Evolutionary conservation across 1,140 invertebrate genomes (phyloP).

Genomic region (Aporrectodea caliginosa): DNA sequence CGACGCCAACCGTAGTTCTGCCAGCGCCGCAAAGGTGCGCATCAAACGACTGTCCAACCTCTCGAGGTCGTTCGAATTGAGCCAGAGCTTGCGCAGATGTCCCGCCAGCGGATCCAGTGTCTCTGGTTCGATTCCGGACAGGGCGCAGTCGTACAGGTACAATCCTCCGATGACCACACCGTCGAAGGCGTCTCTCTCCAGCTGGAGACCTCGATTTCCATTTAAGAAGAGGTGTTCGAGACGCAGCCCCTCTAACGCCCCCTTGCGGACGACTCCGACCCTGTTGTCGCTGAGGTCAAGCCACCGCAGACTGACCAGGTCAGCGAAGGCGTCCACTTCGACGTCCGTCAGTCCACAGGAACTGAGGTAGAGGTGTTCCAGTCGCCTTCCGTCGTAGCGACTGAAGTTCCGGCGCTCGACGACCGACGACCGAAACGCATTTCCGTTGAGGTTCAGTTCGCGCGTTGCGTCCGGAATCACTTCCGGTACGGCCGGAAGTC

Average conservation of each 20-base stretch:
- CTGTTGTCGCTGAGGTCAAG: conserved; percentile 52
- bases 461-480: conserved; percentile 46
- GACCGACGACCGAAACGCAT: conserved; percentile 43
- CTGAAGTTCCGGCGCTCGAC: conserved; percentile 47
- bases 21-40: conserved; percentile 44
- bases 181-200: conserved; percentile 45
- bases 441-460: conserved; percentile 50
- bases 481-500: conserved; percentile 44
- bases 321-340: conserved; percentile 47
- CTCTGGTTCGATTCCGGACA: conserved; percentile 42
- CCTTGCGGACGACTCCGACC: conserved; percentile 45
- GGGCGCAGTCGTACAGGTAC: conserved; percentile 49
- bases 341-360: conserved; percentile 51
- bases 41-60: conserved; percentile 42
- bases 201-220: conserved; percentile 47
- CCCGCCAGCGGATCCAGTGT: conserved; percentile 47
- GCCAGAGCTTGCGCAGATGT: conserved; percentile 46
- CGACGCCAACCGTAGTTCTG: conserved; percentile 46
- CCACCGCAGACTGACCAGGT: conserved; percentile 48
- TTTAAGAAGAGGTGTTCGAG: conserved; percentile 51
- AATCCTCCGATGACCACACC: conserved; percentile 47
- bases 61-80: conserved; percentile 49
- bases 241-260: conserved; percentile 48
- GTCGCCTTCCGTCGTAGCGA: conserved; percentile 36
- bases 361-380: conserved; percentile 49